These are phyloP conservation scores for Coreius guichenoti DNA, from an alignment of 2,797 vertebrate species.

Conservation along the genomic window DNA sequence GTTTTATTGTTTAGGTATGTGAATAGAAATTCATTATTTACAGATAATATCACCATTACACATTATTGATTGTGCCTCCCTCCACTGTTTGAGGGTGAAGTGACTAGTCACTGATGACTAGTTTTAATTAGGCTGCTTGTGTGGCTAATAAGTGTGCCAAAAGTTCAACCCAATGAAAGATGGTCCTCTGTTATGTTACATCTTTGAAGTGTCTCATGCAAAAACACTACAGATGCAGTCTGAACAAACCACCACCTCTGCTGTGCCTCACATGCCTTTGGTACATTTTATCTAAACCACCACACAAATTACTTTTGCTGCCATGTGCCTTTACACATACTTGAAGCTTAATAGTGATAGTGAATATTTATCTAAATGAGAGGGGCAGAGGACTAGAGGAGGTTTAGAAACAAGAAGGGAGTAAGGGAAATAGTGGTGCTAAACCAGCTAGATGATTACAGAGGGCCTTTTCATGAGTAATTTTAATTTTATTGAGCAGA, in stretches of 20 bases:
- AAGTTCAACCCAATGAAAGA: constrained; percentile 30
- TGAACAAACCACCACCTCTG: background rate
- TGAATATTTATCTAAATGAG: constrained; percentile 7
- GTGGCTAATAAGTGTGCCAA: constrained; percentile 24
- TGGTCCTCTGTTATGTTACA: background rate
- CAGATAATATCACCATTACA: constrained; percentile 7
- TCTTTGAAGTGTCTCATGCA: constrained; percentile 6
- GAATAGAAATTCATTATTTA: constrained; percentile 37
- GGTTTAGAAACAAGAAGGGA: background rate
- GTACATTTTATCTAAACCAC: background rate
- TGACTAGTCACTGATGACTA: constrained; percentile 19
- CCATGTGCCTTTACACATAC: background rate
- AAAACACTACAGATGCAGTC: constrained; percentile 18
- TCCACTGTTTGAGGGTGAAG: background rate
- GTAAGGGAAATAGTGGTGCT: background rate
- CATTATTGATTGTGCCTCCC: background rate
- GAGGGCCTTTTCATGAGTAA: background rate
- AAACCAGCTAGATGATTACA: constrained; percentile 22
- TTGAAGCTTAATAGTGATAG: background rate
- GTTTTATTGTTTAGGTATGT: background rate
- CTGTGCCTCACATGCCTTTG: background rate
- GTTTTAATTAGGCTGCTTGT: constrained; percentile 53
- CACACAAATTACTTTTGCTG: background rate
- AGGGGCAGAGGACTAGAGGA: background rate
- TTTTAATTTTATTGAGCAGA: constrained; percentile 13